A percentile compares a stretch with the other conserved stretches of the same genome.
phyloP scores from a whole-genome alignment of 2,888 invertebrate genomes.

The Macrosoma leucophasiata region DNA sequence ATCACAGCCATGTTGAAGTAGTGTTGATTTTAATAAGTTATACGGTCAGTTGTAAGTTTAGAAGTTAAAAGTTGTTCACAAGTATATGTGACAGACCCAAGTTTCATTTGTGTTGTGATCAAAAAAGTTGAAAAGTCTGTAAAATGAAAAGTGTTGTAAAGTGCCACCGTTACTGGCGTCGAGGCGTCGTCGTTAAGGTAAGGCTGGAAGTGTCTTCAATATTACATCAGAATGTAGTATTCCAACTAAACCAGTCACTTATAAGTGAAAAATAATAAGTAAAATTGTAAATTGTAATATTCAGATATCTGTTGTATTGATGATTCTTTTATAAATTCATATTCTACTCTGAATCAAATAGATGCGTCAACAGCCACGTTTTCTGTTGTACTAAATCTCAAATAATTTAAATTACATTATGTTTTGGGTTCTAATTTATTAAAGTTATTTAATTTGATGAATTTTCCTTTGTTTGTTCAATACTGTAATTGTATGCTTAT shows the following conservation, averaged over 20 bases:
- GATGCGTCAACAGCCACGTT: no score
- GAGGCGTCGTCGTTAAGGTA: conserved; percentile 72
- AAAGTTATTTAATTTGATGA: no score
- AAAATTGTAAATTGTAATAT: no score
- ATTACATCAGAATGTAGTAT: conserved; percentile 69
- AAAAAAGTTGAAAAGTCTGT: conserved; percentile 65
- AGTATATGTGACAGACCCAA: conserved; percentile 72
- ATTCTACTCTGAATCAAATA: no score
- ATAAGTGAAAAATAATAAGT: no score
- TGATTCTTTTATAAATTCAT: no score
- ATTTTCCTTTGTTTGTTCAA: no score
- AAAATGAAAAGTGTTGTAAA: conserved; percentile 74
- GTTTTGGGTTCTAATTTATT: no score
- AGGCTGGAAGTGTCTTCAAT: conserved; percentile 74
- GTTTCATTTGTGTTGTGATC: conserved; percentile 73
- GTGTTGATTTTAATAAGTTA: conserved; percentile 72
- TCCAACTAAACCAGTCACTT: conserved; percentile 31
- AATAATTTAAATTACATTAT: no score
- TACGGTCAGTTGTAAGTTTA: conserved; percentile 59
- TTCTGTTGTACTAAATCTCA: no score
- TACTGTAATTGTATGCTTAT: no score
- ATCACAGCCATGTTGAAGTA: conserved; percentile 76
- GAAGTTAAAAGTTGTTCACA: conserved; percentile 70
- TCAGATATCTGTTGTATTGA: no score
- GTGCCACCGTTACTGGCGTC: conserved; percentile 73